Conservation (phyloP, 2,797 vertebrate genomes). For the Coilia nasus region DNA sequence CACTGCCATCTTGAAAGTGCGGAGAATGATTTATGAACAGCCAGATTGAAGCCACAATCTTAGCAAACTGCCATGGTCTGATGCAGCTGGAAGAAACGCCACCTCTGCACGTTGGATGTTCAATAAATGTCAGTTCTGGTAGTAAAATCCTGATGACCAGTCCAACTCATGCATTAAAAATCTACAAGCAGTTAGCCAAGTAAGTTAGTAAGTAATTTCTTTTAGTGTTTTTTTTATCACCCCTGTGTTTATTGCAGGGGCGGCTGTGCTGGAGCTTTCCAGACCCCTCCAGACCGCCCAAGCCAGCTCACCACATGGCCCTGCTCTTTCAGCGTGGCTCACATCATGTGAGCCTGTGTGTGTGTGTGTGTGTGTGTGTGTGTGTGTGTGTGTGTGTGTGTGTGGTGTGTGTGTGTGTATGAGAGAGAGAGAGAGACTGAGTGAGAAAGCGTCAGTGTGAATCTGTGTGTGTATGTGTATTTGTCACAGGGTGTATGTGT, state of each 20-base stretch:
- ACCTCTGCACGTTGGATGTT: neutral
- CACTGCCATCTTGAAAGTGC: neutral
- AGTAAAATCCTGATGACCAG: neutral
- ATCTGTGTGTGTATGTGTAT: neutral
- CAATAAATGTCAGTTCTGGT: neutral
- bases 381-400: neutral
- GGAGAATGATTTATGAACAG: neutral
- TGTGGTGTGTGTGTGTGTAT: neutral
- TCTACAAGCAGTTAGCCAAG: neutral
- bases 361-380: neutral
- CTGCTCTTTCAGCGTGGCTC: neutral
- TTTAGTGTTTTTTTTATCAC: neutral
- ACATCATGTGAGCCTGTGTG: neutral
- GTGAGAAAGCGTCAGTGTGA: constrained; percentile 26
- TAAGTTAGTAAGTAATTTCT: neutral
- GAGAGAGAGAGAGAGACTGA: neutral
- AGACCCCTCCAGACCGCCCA: constrained; percentile 10
- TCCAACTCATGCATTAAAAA: neutral
- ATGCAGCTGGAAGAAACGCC: neutral
- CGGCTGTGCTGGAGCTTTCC: constrained; percentile 3
- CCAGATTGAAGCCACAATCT: neutral
- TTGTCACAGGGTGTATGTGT: no score
- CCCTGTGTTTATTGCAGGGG: neutral
- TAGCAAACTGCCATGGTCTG: neutral
- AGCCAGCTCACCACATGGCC: constrained; percentile 2